A percentile compares a stretch with the other conserved stretches of the same genome.
phyloP scores from a whole-genome alignment of 2,113 vertebrate species.

The Vombatus ursinus region DNA sequence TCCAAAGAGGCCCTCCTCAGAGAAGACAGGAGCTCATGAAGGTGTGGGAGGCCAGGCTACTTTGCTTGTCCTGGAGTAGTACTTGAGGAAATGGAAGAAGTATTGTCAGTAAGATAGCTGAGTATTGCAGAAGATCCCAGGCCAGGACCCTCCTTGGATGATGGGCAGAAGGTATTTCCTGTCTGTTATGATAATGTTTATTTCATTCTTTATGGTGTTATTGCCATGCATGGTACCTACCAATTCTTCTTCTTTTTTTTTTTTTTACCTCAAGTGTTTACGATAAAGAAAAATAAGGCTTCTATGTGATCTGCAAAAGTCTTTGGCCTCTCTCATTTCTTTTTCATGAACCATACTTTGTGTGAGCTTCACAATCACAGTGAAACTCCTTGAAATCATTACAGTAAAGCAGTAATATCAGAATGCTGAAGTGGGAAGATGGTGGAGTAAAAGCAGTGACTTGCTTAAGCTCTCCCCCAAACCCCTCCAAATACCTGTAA shows the following conservation, averaged over 20 bases:
- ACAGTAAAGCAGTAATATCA: not conserved
- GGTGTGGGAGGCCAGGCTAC: not conserved
- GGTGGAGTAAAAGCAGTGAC: no score
- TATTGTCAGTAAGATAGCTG: not conserved
- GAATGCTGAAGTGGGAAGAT: no score
- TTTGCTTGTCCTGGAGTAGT: not conserved
- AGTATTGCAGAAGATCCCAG: not conserved
- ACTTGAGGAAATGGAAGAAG: not conserved
- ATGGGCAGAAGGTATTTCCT: not conserved
- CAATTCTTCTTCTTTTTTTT: not conserved
- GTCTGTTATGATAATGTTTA: not conserved
- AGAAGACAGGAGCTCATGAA: not conserved
- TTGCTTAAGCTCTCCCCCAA: no score
- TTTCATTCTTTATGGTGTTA: not conserved
- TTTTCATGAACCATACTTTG: not conserved
- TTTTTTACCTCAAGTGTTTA: not conserved
- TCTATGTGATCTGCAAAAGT: not conserved
- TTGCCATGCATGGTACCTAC: not conserved
- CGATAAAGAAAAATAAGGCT: not conserved
- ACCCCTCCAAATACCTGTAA: no score
- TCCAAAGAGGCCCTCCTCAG: not conserved
- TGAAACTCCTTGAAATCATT: not conserved
- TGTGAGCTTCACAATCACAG: not conserved
- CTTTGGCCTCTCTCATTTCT: not conserved
- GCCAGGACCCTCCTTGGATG: not conserved